These are phyloP conservation scores for Pardosa pseudoannulata DNA, from an alignment of 2,888 invertebrate genomes.

Conservation along the genomic window DNA sequence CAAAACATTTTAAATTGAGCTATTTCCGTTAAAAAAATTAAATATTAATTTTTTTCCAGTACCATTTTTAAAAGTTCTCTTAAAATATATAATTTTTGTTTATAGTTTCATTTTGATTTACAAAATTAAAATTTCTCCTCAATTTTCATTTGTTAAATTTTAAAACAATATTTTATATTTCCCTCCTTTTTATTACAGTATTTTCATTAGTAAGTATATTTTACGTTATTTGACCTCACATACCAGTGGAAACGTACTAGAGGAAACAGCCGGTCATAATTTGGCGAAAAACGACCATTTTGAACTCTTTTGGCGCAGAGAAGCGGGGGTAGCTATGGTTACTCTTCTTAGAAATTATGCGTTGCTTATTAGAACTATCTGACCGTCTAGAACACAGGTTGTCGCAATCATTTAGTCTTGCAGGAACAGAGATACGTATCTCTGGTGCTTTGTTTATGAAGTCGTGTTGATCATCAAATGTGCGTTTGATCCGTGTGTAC, in stretches of 20 bases:
- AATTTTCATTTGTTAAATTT: too few relatives aligned
- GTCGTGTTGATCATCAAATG: not conserved
- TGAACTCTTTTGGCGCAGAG: conserved; percentile 43
- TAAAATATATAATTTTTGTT: too few relatives aligned
- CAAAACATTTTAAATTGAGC: too few relatives aligned
- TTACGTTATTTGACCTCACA: not conserved
- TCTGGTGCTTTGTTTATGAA: not conserved
- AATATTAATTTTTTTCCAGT: too few relatives aligned
- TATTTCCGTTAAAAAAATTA: too few relatives aligned
- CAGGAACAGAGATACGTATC: not conserved
- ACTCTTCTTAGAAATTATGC: conserved; percentile 52
- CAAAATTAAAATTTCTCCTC: too few relatives aligned
- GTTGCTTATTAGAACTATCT: conserved; percentile 28
- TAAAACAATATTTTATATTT: too few relatives aligned
- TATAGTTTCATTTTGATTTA: too few relatives aligned
- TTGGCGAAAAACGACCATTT: conserved; percentile 46
- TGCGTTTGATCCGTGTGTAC: not conserved
- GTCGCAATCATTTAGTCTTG: not conserved
- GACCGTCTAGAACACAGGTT: conserved; percentile 26
- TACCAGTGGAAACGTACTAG: not conserved
- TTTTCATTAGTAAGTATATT: not conserved
- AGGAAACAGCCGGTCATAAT: not conserved
- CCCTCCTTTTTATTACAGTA: too few relatives aligned
- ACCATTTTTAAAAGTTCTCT: too few relatives aligned
- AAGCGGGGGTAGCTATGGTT: conserved; percentile 37